These are phyloP conservation scores for Xestia c-nigrum DNA, from an alignment of 2,888 invertebrate genomes.

Conservation along the genomic window DNA sequence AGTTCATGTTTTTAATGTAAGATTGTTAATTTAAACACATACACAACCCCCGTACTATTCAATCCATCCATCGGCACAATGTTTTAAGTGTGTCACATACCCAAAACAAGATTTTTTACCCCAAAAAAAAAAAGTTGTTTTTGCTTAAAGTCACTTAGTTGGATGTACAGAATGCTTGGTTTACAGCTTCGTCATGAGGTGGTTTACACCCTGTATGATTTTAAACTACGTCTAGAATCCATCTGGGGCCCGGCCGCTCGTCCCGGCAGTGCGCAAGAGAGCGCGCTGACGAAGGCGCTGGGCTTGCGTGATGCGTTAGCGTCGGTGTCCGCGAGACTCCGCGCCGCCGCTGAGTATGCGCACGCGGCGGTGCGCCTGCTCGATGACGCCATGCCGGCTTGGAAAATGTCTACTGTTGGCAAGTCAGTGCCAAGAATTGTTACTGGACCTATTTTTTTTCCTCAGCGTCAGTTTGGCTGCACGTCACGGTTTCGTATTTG, in stretches of 20 bases:
- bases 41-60: no score
- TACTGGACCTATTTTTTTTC: neutral
- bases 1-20: no score
- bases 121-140: no score
- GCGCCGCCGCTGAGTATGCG: conserved; percentile 84
- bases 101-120: no score
- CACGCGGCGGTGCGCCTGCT: conserved; percentile 79
- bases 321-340: conserved; percentile 80
- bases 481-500: no score
- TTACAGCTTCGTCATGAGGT: no score
- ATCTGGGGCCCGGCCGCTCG: conserved; percentile 77
- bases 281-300: conserved; percentile 75
- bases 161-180: no score
- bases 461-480: neutral
- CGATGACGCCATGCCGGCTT: conserved; percentile 84
- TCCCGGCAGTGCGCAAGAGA: conserved; percentile 79
- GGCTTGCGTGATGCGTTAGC: conserved; percentile 84
- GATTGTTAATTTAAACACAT: no score
- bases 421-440: conserved; percentile 78
- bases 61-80: no score
- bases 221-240: conserved; percentile 72
- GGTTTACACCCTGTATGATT: no score
- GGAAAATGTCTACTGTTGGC: conserved; percentile 85
- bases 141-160: no score
- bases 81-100: no score